Conservation (phyloP, 1,140 invertebrate species). For the Calephelis nemesis region DNA sequence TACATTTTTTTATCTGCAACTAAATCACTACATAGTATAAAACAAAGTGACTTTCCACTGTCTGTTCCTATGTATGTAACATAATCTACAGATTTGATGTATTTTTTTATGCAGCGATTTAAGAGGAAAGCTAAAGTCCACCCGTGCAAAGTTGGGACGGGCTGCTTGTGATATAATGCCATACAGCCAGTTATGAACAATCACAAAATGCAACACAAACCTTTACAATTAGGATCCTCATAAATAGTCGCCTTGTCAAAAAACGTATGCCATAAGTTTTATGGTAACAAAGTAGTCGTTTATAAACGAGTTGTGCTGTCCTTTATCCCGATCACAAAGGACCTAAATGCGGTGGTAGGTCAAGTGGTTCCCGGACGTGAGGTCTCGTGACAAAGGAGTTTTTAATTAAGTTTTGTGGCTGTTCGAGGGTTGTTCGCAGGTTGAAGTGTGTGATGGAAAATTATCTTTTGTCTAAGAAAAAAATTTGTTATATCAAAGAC, state of each 20-base stretch:
- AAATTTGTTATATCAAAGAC: background rate
- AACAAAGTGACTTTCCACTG: no score
- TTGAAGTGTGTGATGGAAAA: background rate
- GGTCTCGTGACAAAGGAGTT: constrained; percentile 52
- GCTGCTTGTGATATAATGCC: no score
- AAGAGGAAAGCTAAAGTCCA: no score
- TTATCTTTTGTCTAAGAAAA: background rate
- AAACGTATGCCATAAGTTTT: constrained; percentile 1
- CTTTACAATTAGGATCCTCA: background rate
- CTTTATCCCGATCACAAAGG: constrained; percentile 33
- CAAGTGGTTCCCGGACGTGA: constrained; percentile 37
- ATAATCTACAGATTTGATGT: no score
- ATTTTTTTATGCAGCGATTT: no score
- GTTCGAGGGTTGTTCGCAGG: constrained; percentile 23
- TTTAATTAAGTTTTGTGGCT: constrained; percentile 36
- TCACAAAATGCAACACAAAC: background rate
- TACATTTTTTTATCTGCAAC: no score
- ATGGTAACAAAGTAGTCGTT: constrained; percentile 16
- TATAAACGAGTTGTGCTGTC: constrained; percentile 17
- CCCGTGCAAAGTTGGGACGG: no score
- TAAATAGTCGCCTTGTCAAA: constrained; percentile 1
- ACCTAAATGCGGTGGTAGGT: constrained; percentile 32
- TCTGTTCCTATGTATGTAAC: no score
- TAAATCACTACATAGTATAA: no score
- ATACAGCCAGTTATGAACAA: background rate